Percentiles rank a stretch among this genome's conserved stretches.
Evolutionary conservation across 2,888 invertebrate genomes (phyloP).

Genomic region (Pherbina coryleti): DNA sequence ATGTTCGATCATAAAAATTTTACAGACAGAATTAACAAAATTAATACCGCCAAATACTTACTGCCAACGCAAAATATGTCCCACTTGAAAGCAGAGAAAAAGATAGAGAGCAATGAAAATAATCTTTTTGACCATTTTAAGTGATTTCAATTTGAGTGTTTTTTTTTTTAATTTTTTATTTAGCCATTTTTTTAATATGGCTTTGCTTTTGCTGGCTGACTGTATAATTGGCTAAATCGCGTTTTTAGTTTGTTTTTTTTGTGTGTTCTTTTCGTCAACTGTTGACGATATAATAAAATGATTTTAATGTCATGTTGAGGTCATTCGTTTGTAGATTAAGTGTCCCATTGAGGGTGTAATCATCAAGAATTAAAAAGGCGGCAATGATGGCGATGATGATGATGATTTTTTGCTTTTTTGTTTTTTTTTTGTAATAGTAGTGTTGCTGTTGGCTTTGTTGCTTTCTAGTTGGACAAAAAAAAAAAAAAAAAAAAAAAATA

Average conservation of each 20-base stretch:
- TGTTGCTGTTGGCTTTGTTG: no score
- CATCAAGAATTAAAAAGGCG: slow-evolving; percentile 28
- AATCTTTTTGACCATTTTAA: background rate
- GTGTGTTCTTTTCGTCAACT: background rate
- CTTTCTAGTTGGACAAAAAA: no score
- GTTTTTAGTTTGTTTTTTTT: background rate
- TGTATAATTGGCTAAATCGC: no score
- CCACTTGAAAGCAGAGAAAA: background rate
- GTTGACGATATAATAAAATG: background rate
- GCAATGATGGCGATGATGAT: background rate
- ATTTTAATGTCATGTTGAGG: slow-evolving; percentile 21
- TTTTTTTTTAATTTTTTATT: no score
- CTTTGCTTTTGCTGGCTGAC: no score
- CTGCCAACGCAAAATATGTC: background rate
- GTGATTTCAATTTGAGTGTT: no score
- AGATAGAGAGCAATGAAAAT: background rate
- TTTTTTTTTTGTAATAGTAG: no score
- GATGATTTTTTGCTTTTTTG: background rate
- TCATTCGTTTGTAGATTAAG: slow-evolving; percentile 17
- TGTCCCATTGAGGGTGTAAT: slow-evolving; percentile 30
- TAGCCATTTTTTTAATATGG: no score
- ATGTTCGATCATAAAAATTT: no score
- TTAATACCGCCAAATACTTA: no score
- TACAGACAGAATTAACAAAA: no score
- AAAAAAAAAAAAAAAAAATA: no score